Percentiles rank a stretch among this genome's conserved stretches.
These are phyloP conservation scores for Ostrea denselamellosa DNA, from an alignment of 1,140 invertebrate species.

Conservation along the genomic window DNA sequence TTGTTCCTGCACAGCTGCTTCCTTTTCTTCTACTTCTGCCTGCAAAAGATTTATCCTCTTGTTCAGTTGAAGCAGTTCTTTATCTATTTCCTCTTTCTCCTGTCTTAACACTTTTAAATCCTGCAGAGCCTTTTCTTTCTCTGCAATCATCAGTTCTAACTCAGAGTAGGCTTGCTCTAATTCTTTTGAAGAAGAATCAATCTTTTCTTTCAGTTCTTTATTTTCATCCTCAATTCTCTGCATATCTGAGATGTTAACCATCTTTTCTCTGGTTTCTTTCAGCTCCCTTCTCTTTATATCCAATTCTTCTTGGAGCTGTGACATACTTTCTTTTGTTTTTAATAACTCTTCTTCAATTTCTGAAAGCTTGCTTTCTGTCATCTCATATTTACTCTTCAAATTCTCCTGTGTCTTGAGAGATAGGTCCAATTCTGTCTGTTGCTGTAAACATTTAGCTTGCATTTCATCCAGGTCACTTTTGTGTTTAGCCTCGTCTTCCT, in stretches of 20 bases:
- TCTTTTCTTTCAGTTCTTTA: constrained; percentile 27
- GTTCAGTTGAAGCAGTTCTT: constrained; percentile 37
- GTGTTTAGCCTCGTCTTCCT: constrained; percentile 27
- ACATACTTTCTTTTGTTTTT: background rate
- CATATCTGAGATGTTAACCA: background rate
- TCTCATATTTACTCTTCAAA: background rate
- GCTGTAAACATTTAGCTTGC: constrained; percentile 1
- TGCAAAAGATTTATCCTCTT: constrained; percentile 4
- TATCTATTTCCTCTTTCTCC: constrained; percentile 31
- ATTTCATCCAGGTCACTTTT: constrained; percentile 37
- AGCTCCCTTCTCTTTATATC: constrained; percentile 1
- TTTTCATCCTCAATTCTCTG: constrained; percentile 29
- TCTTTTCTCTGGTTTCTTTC: constrained; percentile 4
- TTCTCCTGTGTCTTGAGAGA: background rate
- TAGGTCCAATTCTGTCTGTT: background rate
- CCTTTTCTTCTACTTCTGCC: constrained; percentile 23
- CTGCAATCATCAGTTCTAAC: constrained; percentile 40
- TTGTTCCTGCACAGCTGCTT: background rate
- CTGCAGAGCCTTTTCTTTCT: constrained; percentile 50
- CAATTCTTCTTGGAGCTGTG: background rate
- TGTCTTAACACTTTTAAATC: constrained; percentile 38
- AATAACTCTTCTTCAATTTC: constrained; percentile 44
- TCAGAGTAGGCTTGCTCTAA: constrained; percentile 43
- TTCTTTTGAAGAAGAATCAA: background rate
- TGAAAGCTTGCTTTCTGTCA: background rate